Percentiles rank a stretch among this genome's conserved stretches.
These are phyloP conservation scores for Dromiciops gliroides DNA, from an alignment of 2,113 vertebrate species.

Conservation along the genomic window DNA sequence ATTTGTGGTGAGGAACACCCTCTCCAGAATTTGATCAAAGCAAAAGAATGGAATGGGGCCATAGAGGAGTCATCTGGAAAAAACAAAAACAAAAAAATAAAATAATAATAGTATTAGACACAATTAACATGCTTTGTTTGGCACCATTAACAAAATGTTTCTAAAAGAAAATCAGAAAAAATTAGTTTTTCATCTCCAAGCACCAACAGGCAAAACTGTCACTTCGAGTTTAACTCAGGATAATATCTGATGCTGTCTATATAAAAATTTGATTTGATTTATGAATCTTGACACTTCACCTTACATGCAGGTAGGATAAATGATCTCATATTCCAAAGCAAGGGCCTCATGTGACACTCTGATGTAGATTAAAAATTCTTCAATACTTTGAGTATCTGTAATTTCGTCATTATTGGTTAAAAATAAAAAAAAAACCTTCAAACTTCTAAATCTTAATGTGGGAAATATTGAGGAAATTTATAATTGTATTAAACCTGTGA, in stretches of 20 bases:
- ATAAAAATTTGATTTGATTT: conserved; percentile 52
- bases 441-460: neutral
- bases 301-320: conserved; percentile 37
- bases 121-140: conserved; percentile 48
- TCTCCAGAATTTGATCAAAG: conserved; percentile 50
- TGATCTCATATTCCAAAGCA: conserved; percentile 30
- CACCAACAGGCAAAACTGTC: conserved; percentile 53
- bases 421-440: neutral
- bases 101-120: conserved; percentile 40
- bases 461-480: neutral
- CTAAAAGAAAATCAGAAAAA: conserved; percentile 54
- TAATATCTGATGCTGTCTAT: conserved; percentile 21
- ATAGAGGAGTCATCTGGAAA: conserved; percentile 46
- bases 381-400: neutral
- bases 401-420: neutral
- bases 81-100: conserved; percentile 44
- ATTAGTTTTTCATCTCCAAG: conserved; percentile 44
- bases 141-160: conserved; percentile 53
- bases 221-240: conserved; percentile 44
- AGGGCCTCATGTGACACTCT: conserved; percentile 42
- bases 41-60: conserved; percentile 39
- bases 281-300: conserved; percentile 44
- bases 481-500: neutral
- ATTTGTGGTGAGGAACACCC: conserved; percentile 18
- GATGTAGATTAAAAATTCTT: conserved; percentile 43